phyloP scores from a whole-genome alignment of 2,113 vertebrate species.

The Salvelinus sp. region DNA sequence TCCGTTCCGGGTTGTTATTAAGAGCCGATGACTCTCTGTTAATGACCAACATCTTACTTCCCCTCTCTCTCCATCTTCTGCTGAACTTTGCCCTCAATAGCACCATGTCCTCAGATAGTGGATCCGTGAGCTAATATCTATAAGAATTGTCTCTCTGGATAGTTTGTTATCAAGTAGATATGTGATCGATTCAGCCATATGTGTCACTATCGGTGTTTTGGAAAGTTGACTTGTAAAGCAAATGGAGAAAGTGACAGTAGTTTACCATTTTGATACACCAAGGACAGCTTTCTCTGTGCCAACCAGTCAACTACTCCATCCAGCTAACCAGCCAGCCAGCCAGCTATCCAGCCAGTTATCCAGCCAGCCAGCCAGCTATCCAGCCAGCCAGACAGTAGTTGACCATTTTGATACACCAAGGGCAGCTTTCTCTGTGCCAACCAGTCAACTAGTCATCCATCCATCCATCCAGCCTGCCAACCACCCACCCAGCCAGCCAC shows the following conservation, averaged over 20 bases:
- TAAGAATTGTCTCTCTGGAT: background rate
- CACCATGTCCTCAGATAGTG: background rate
- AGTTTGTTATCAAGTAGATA: slow-evolving; percentile 29
- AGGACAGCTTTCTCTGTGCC: slow-evolving; percentile 2
- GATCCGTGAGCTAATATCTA: background rate
- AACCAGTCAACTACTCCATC: too few relatives aligned
- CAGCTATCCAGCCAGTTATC: too few relatives aligned
- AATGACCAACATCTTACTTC: too few relatives aligned
- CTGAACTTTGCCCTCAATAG: background rate
- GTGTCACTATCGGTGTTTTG: slow-evolving; percentile 23
- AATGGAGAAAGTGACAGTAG: background rate
- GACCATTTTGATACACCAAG: background rate
- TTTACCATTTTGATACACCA: background rate
- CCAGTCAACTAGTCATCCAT: too few relatives aligned
- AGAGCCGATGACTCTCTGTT: too few relatives aligned
- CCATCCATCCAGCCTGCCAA: too few relatives aligned
- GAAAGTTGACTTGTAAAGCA: slow-evolving; percentile 10
- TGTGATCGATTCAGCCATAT: slow-evolving; percentile 19
- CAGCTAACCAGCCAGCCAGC: too few relatives aligned
- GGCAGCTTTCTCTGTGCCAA: slow-evolving; percentile 8
- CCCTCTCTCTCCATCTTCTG: background rate
- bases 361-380: too few relatives aligned
- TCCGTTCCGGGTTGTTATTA: too few relatives aligned
- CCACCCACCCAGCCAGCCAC: fast-evolving
- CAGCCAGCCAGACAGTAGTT: too few relatives aligned